Conservation (phyloP, 2,888 invertebrate genomes). For the Philopedon plagiatum region DNA sequence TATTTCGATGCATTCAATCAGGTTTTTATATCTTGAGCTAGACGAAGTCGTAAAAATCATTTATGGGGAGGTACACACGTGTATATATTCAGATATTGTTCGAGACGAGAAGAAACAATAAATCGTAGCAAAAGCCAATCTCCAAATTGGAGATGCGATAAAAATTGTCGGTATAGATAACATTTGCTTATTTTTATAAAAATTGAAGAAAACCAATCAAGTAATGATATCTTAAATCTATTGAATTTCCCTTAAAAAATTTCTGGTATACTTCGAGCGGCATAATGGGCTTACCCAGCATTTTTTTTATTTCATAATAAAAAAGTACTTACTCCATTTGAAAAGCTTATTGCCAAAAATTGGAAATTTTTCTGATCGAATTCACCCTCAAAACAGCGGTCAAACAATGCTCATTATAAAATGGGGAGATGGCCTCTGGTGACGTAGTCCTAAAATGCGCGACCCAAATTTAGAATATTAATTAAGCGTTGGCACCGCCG, state of each 20-base stretch:
- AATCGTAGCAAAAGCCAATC: slow-evolving; percentile 1
- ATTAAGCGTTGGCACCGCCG: too few relatives aligned
- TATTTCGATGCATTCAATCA: slow-evolving; percentile 6
- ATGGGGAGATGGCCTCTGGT: too few relatives aligned
- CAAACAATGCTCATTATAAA: too few relatives aligned
- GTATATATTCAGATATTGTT: neutral
- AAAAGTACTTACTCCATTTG: too few relatives aligned
- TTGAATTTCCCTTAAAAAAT: neutral
- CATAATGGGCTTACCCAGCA: too few relatives aligned
- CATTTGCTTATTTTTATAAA: neutral
- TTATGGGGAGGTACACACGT: neutral
- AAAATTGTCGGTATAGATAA: neutral
- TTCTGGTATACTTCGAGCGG: neutral
- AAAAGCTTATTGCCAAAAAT: too few relatives aligned
- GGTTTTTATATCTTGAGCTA: slow-evolving; percentile 6
- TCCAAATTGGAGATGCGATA: neutral
- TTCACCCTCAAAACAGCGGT: too few relatives aligned
- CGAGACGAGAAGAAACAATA: neutral
- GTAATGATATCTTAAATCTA: too few relatives aligned
- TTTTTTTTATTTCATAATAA: too few relatives aligned
- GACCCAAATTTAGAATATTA: too few relatives aligned
- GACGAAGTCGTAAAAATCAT: neutral
- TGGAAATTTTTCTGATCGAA: too few relatives aligned
- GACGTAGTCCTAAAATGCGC: too few relatives aligned
- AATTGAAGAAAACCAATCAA: neutral